phyloP scores from a whole-genome alignment of 2,888 invertebrate genomes.

The Sabellastarte sp. region DNA sequence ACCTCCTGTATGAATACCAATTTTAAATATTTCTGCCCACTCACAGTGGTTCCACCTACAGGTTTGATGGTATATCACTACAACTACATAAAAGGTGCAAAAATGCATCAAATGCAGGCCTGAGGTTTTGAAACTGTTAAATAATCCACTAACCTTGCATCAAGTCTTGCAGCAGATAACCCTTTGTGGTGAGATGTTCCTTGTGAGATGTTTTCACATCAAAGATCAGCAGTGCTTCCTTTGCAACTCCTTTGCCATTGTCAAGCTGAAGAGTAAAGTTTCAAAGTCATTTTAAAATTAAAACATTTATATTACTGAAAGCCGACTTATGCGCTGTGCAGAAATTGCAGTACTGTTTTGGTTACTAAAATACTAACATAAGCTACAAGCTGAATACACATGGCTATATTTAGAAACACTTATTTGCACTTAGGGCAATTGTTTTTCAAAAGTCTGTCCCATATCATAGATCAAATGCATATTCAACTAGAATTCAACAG shows the following conservation, averaged over 20 bases:
- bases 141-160: conserved; percentile 55
- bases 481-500: too few species aligned
- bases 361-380: too few species aligned
- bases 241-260: conserved; percentile 58
- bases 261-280: conserved; percentile 43
- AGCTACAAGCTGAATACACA: too few species aligned
- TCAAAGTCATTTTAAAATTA: too few species aligned
- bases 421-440: too few species aligned
- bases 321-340: not conserved
- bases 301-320: not conserved
- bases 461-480: too few species aligned
- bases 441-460: too few species aligned
- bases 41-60: not conserved
- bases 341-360: too few species aligned
- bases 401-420: too few species aligned
- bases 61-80: not conserved
- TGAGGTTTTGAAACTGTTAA: not conserved
- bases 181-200: conserved; percentile 61
- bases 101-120: not conserved
- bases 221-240: conserved; percentile 61
- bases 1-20: too few species aligned
- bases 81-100: too few species aligned
- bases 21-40: too few species aligned
- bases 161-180: conserved; percentile 60
- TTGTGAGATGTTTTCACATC: conserved; percentile 62